A percentile compares a stretch with the other conserved stretches of the same genome.
Conservation (phyloP, 2,888 invertebrate species). For the Andrena minutula region DNA sequence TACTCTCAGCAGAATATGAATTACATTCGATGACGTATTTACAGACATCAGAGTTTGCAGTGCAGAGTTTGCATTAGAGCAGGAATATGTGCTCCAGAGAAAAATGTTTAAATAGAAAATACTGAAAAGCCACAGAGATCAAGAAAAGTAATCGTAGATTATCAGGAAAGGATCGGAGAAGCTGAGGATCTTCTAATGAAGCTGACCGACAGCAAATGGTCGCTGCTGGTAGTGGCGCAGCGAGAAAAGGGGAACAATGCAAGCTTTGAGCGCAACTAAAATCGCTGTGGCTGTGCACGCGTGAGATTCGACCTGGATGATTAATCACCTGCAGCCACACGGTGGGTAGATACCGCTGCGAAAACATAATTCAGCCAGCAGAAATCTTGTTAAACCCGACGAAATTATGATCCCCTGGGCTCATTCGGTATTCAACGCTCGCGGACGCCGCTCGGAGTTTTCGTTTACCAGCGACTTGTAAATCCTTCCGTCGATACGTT, state of each 20-base stretch:
- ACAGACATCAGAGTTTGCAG: too few species aligned
- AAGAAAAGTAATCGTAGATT: background rate
- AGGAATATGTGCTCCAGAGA: background rate
- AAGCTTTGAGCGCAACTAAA: slow-evolving; percentile 27
- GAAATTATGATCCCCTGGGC: slow-evolving; percentile 69
- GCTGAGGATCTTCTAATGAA: slow-evolving; percentile 6
- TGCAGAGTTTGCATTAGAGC: too few species aligned
- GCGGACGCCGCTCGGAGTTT: slow-evolving; percentile 39
- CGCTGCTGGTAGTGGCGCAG: slow-evolving; percentile 12
- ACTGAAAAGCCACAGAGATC: background rate
- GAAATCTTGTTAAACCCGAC: slow-evolving; percentile 72
- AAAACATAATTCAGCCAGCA: slow-evolving; percentile 69
- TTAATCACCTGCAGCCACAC: slow-evolving; percentile 54
- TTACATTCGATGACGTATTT: too few species aligned
- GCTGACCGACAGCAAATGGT: slow-evolving; percentile 1
- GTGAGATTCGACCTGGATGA: slow-evolving; percentile 64
- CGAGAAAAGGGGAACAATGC: slow-evolving; percentile 45
- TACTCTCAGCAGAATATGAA: too few species aligned
- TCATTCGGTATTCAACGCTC: slow-evolving; percentile 67
- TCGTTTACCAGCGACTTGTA: slow-evolving; percentile 53
- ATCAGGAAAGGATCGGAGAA: background rate
- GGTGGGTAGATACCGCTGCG: slow-evolving; percentile 63
- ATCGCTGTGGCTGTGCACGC: slow-evolving; percentile 56
- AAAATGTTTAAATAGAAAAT: background rate
- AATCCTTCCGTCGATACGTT: slow-evolving; percentile 48